Conservation (phyloP, 2,113 vertebrate species). For the Aptenodytes forsteri region DNA sequence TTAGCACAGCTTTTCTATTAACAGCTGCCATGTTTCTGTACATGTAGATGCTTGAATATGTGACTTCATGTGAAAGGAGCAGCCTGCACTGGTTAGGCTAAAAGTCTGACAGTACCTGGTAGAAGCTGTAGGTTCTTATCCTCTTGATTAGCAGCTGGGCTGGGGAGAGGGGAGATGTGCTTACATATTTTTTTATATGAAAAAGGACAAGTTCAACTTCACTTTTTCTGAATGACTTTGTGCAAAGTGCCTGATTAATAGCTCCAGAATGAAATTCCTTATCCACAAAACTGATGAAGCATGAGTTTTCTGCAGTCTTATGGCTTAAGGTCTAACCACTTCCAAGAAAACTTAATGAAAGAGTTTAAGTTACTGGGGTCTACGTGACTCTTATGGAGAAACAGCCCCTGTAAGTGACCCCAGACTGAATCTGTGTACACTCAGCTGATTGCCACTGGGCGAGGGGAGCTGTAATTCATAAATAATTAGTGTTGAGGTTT, state of each 20-base stretch:
- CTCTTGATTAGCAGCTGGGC: not conserved
- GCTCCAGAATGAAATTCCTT: constrained; percentile 24
- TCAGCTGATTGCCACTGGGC: not conserved
- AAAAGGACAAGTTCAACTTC: constrained; percentile 23
- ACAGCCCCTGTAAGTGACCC: not conserved
- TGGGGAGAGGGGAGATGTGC: not conserved
- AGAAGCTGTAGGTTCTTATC: not conserved
- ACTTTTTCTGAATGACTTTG: constrained; percentile 26
- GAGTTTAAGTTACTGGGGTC: not conserved
- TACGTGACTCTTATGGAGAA: not conserved
- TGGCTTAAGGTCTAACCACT: constrained; percentile 8
- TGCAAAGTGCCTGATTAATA: constrained; percentile 30
- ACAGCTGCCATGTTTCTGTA: not conserved
- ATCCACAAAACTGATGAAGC: constrained; percentile 42
- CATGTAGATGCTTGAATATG: not conserved
- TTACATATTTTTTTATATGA: not conserved
- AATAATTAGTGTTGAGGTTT: not conserved
- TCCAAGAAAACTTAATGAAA: constrained; percentile 12
- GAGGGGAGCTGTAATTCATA: not conserved
- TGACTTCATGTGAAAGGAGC: not conserved
- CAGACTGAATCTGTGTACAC: not conserved
- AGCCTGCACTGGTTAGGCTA: not conserved
- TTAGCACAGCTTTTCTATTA: not conserved
- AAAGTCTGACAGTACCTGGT: not conserved
- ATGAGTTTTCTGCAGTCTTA: constrained; percentile 23